Evolutionary conservation across 64 coral and sea anemone species (phyloP), one percentile per base, ranked within the genome.

Genomic region (Dendrophyllia cribrosa): DNA sequence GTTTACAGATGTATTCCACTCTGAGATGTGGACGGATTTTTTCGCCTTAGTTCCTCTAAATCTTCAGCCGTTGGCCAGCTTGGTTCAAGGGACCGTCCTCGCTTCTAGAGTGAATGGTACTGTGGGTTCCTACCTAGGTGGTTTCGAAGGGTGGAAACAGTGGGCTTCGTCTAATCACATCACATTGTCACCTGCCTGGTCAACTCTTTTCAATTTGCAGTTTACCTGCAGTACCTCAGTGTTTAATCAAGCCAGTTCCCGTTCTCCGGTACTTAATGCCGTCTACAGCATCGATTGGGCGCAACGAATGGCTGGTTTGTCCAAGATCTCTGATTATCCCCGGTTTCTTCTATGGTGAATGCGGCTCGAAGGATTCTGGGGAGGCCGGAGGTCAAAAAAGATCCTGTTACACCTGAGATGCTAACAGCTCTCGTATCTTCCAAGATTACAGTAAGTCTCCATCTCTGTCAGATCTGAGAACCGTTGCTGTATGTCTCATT

Each of bases 121-220:
- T 21, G 60, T 89, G 43, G 59, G 48, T 65, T 72, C 92, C 0
- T 88, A 94, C 50, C 45, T 83, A 9, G 92, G 86, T 13, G 47
- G 1, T 17, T 82, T 89, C 50, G 51, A 77, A 73, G 3, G 92
- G 3, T 88, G 86, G 51, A 89, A 94, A 73, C 65, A 51, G 25
- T 88, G 76, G 85, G 75, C 75, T 62, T 48, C 22, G 20, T 26
- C 48, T 7, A 74, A 75, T 59, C 17, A 20, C 19, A 8, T 51
- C 6, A n/a, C n/a, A n/a, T n/a, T n/a, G 59, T 52, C 22, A 83
- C 34, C 66, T 91, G 2, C n/a, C n/a, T n/a, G 16, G 66, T 21
- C 22, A 91, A 88, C 46, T 60, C 74, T 53, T 80, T 93, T 52
- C 75, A 80, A n/a, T n/a, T n/a, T n/a, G n/a, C n/a, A 46, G 51